phyloP scores from a whole-genome alignment of 2,888 invertebrate genomes.

The Drosophila formosana region DNA sequence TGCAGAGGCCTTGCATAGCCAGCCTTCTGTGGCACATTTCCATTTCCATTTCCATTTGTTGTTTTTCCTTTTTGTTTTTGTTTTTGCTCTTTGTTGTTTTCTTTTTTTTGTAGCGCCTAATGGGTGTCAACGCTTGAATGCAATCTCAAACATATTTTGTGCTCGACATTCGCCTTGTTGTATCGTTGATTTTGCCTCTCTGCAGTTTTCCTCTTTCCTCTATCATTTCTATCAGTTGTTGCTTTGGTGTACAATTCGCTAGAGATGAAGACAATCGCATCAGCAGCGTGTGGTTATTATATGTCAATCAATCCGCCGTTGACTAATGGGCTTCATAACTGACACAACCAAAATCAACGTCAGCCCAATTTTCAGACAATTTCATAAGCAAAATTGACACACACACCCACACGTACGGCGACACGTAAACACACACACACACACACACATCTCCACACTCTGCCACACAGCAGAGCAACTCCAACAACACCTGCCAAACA shows the following conservation, averaged over 20 bases:
- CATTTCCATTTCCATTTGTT: constrained; percentile 39
- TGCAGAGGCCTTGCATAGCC: constrained; percentile 57
- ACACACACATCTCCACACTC: constrained; percentile 35
- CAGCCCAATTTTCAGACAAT: constrained; percentile 64
- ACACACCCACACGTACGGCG: neutral
- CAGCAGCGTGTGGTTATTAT: constrained; percentile 60
- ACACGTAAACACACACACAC: neutral
- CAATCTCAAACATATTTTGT: constrained; percentile 74
- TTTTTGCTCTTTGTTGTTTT: constrained; percentile 8
- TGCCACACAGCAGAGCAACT: constrained; percentile 6
- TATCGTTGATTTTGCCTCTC: constrained; percentile 8
- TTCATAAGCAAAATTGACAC: constrained; percentile 60
- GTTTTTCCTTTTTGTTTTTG: constrained; percentile 17
- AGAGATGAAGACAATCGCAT: constrained; percentile 43
- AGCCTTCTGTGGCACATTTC: constrained; percentile 24
- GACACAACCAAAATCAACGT: constrained; percentile 60
- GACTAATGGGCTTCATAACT: constrained; percentile 67
- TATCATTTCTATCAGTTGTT: constrained; percentile 22
- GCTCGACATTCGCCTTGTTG: constrained; percentile 27
- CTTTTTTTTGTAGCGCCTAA: constrained; percentile 50
- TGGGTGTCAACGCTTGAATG: constrained; percentile 76
- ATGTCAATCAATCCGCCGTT: constrained; percentile 68
- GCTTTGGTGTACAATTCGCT: constrained; percentile 19
- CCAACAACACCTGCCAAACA: constrained; percentile 51
- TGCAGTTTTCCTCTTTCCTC: constrained; percentile 4